These are phyloP conservation scores for Drosophila melanica DNA, from an alignment of 1,140 invertebrate species.

Conservation along the genomic window DNA sequence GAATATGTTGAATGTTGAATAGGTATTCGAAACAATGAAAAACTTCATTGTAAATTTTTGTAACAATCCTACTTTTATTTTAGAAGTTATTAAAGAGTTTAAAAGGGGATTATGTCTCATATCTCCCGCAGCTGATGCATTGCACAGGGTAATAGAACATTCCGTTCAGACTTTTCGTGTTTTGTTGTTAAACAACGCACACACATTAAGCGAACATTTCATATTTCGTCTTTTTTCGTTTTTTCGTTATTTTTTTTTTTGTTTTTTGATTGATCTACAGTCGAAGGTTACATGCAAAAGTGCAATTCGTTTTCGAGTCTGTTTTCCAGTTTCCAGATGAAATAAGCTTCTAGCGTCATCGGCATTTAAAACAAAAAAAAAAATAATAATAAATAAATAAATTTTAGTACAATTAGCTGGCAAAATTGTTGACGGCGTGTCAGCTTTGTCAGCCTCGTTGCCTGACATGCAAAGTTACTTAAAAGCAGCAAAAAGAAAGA, in stretches of 20 bases:
- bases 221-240: slow-evolving; percentile 38
- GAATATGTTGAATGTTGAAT: too few relatives aligned
- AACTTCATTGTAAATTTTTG: too few relatives aligned
- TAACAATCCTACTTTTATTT: too few relatives aligned
- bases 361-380: slow-evolving; percentile 40
- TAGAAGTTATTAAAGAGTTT: too few relatives aligned
- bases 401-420: slow-evolving; percentile 77
- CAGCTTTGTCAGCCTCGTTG: slow-evolving; percentile 42
- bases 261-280: slow-evolving; percentile 79
- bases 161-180: not conserved
- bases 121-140: not conserved
- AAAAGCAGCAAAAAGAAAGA: slow-evolving; percentile 37
- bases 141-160: not conserved
- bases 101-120: not conserved
- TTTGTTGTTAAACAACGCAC: slow-evolving; percentile 21
- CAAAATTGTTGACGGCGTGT: slow-evolving; percentile 75
- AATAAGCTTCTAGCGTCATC: slow-evolving; percentile 54
- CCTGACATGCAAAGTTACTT: slow-evolving; percentile 80
- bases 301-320: slow-evolving; percentile 63
- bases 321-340: slow-evolving; percentile 51
- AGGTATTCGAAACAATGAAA: too few relatives aligned
- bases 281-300: slow-evolving; percentile 80
- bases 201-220: slow-evolving; percentile 22
- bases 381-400: slow-evolving; percentile 62
- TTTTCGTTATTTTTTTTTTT: slow-evolving; percentile 46